Conservation (phyloP, 2,797 vertebrate species). For the Hafferia zeledoni region DNA sequence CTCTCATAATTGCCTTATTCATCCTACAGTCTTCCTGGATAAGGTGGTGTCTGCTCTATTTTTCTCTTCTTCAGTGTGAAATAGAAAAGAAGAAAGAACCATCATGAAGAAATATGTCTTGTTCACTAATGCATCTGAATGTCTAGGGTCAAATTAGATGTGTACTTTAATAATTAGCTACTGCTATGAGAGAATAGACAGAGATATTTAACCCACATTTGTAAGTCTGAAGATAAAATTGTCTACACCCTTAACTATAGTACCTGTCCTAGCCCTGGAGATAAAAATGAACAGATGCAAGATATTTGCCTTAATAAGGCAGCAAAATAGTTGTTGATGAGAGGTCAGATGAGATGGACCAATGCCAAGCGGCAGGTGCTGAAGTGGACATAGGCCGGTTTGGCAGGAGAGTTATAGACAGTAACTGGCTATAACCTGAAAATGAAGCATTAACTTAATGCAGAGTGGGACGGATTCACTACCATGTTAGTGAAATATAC, state of each 20-base stretch:
- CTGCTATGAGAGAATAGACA: neutral
- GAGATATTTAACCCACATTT: neutral
- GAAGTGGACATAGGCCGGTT: fast-evolving
- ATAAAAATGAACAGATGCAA: neutral
- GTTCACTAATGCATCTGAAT: neutral
- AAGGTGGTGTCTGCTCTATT: neutral
- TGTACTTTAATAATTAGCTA: neutral
- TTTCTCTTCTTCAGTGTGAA: neutral
- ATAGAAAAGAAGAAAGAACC: neutral
- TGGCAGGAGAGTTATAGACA: neutral
- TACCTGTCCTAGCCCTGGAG: neutral
- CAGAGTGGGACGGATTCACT: neutral
- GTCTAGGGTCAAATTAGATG: neutral
- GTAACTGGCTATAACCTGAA: neutral
- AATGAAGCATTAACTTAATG: neutral
- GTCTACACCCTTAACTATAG: neutral
- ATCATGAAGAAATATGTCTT: neutral
- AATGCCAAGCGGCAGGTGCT: neutral
- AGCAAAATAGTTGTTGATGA: neutral
- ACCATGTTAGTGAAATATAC: neutral
- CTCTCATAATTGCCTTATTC: neutral
- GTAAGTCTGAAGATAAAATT: neutral
- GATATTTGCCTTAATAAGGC: slow-evolving; percentile 33
- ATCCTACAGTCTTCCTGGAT: neutral
- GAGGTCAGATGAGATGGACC: neutral